Conservation (phyloP, 2,113 vertebrate genomes). For the Aspidoscelis tigris region DNA sequence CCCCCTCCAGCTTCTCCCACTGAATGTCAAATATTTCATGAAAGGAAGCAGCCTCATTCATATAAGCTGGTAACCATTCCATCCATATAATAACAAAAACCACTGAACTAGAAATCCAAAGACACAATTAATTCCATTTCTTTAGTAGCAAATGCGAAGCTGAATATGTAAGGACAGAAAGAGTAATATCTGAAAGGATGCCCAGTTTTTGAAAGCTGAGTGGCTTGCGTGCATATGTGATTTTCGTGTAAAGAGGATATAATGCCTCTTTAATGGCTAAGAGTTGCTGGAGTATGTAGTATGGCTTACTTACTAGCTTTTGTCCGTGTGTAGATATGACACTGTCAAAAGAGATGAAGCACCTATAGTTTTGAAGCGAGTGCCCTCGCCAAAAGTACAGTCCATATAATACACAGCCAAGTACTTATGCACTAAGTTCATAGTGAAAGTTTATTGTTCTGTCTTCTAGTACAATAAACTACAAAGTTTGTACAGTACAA, state of each 20-base stretch:
- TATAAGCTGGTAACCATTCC: constrained; percentile 34
- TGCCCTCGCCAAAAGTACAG: constrained; percentile 30
- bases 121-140: constrained; percentile 44
- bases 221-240: constrained; percentile 16
- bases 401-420: constrained; percentile 66
- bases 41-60: constrained; percentile 30
- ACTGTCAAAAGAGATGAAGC: constrained; percentile 52
- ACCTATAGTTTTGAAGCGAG: constrained; percentile 35
- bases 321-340: constrained; percentile 39
- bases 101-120: constrained; percentile 34
- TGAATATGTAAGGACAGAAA: constrained; percentile 27
- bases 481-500: constrained; percentile 85
- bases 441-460: constrained; percentile 84
- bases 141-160: constrained; percentile 46
- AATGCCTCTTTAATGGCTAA: constrained; percentile 33
- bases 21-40: constrained; percentile 39
- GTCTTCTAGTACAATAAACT: constrained; percentile 81
- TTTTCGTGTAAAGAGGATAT: constrained; percentile 48
- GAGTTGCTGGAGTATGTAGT: constrained; percentile 21
- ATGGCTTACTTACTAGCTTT: constrained; percentile 39
- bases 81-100: constrained; percentile 31
- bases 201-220: constrained; percentile 29
- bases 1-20: constrained; percentile 5
- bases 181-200: constrained; percentile 28
- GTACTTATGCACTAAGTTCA: constrained; percentile 72